Conservation (phyloP, 2,888 invertebrate species). For the Torymus tubicola region DNA sequence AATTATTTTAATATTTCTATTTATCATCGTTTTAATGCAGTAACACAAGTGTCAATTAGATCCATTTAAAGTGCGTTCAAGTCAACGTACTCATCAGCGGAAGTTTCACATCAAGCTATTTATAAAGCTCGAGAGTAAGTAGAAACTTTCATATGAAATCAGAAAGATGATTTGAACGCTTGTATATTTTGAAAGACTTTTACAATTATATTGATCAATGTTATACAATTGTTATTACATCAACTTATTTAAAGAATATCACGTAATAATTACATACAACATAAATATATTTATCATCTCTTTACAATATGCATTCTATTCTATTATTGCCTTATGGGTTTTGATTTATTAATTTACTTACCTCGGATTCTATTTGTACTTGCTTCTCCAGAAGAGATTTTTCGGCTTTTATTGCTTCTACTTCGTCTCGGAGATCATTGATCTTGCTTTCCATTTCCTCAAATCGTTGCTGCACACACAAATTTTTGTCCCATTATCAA, state of each 20-base stretch:
- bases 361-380: constrained; percentile 71
- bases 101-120: constrained; percentile 56
- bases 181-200: no score
- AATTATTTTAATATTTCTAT: no score
- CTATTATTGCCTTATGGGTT: not conserved
- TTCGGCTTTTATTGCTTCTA: constrained; percentile 72
- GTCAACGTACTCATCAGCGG: constrained; percentile 55
- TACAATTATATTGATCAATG: no score
- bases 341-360: constrained; percentile 57
- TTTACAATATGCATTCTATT: not conserved
- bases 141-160: not conserved
- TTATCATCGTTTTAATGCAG: not conserved
- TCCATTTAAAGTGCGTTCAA: constrained; percentile 38
- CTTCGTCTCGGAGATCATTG: constrained; percentile 72
- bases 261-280: no score
- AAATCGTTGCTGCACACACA: constrained; percentile 73
- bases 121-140: constrained; percentile 41
- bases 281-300: no score
- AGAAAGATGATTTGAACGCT: no score
- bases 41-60: constrained; percentile 33
- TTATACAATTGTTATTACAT: no score
- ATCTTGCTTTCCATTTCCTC: constrained; percentile 75
- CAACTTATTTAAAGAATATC: no score
- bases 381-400: constrained; percentile 71
- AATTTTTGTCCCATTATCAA: constrained; percentile 63